These are phyloP conservation scores for Sebastes steindachneri DNA, from an alignment of 2,797 vertebrate species.

Conservation along the genomic window DNA sequence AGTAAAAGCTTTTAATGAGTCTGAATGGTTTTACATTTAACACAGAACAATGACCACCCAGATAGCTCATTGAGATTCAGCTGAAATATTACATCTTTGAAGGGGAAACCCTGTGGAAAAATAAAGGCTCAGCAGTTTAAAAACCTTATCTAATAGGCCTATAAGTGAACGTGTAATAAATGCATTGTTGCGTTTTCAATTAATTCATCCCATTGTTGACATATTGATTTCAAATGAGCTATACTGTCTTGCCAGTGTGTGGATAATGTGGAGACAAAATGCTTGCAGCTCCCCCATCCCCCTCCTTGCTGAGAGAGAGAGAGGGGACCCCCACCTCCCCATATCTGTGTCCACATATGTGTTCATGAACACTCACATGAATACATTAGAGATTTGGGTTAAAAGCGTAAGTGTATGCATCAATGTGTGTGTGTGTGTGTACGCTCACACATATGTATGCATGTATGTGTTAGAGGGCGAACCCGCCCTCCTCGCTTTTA, in stretches of 20 bases:
- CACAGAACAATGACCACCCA: not conserved
- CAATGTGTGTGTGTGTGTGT: not conserved
- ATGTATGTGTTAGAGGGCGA: slow-evolving; percentile 46
- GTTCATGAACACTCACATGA: slow-evolving; percentile 10
- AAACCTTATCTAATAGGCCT: not conserved
- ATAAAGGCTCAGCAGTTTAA: not conserved
- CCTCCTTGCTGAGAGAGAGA: slow-evolving; percentile 37
- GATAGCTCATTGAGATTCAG: not conserved
- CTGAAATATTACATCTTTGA: not conserved
- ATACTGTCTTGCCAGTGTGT: slow-evolving; percentile 16
- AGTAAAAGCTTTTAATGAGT: not conserved
- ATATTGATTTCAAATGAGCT: slow-evolving; percentile 49
- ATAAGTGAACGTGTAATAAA: not conserved
- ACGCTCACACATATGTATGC: not conserved
- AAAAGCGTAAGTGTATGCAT: slow-evolving; percentile 4
- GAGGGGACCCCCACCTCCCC: slow-evolving; percentile 32
- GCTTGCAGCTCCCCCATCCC: slow-evolving; percentile 60
- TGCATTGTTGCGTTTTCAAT: not conserved
- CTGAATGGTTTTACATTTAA: not conserved
- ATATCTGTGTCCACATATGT: slow-evolving; percentile 19
- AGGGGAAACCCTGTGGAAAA: not conserved
- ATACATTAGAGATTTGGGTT: slow-evolving; percentile 22
- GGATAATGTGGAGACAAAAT: slow-evolving; percentile 61
- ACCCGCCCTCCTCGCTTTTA: slow-evolving; percentile 66
- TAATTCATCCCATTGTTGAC: slow-evolving; percentile 21